phyloP scores from a whole-genome alignment of 2,888 invertebrate species.

The Heteropelma amictum region DNA sequence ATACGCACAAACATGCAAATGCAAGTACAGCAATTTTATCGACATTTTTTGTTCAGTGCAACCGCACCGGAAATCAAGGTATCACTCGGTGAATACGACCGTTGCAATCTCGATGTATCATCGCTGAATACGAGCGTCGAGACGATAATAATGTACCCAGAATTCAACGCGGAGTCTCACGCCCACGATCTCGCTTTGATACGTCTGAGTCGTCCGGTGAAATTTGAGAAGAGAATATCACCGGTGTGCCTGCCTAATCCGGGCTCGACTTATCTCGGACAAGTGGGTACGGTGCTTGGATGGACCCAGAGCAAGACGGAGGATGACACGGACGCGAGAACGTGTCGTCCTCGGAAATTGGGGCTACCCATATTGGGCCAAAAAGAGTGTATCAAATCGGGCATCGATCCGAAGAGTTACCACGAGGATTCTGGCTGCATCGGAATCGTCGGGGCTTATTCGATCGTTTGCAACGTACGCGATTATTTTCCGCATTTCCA shows the following conservation, averaged over 20 bases:
- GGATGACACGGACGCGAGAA: constrained; percentile 60
- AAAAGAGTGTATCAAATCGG: constrained; percentile 77
- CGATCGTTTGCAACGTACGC: constrained; percentile 79
- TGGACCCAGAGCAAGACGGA: constrained; percentile 74
- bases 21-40: neutral
- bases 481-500: constrained; percentile 15
- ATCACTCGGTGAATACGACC: constrained; percentile 80
- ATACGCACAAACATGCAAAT: too few relatives aligned
- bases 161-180: constrained; percentile 79
- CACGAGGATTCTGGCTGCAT: constrained; percentile 80
- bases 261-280: constrained; percentile 78
- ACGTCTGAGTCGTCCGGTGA: constrained; percentile 79
- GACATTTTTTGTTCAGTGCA: constrained; percentile 57
- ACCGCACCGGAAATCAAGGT: constrained; percentile 78
- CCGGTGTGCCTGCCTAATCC: constrained; percentile 82
- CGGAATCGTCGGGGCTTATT: constrained; percentile 79
- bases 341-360: constrained; percentile 79
- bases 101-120: constrained; percentile 79
- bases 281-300: constrained; percentile 79
- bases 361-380: constrained; percentile 79
- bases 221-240: constrained; percentile 79
- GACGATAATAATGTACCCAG: constrained; percentile 79
- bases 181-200: constrained; percentile 82
- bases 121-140: constrained; percentile 80
- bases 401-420: constrained; percentile 70